Conservation (phyloP, 35 echinoderm and acorn worm genomes). For the Patiria miniata region DNA sequence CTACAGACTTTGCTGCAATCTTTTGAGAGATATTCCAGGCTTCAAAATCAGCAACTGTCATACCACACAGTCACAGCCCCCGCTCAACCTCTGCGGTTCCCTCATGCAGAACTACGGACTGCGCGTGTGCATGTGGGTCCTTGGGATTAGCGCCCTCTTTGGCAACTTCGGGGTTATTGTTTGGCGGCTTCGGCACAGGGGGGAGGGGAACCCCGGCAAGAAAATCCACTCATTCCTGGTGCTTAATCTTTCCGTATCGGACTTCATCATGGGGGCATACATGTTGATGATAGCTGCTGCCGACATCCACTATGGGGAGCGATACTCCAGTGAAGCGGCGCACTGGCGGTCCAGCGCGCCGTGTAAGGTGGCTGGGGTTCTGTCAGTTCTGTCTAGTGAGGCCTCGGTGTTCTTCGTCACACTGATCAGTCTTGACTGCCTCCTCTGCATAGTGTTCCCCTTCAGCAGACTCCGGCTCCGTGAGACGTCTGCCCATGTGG, state of each 20-base stretch:
- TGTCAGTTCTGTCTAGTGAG: constrained; percentile 27
- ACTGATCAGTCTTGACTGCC: constrained; percentile 7
- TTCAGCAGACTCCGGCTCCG: constrained; percentile 13
- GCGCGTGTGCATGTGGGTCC: constrained; percentile 64
- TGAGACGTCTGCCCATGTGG: neutral
- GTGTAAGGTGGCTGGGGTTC: constrained; percentile 2
- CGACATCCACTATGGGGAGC: neutral
- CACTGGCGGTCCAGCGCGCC: neutral
- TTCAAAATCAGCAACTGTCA: neutral
- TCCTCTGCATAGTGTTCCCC: constrained; percentile 26
- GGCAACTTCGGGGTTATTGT: constrained; percentile 68
- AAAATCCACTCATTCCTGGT: neutral
- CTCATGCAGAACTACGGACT: constrained; percentile 68
- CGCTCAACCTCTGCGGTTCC: constrained; percentile 48
- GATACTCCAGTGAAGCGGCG: neutral
- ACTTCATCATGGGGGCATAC: constrained; percentile 42
- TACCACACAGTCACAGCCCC: neutral
- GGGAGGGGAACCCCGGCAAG: constrained; percentile 9
- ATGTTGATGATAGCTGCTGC: constrained; percentile 24
- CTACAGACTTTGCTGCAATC: constrained; percentile 34
- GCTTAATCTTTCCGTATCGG: constrained; percentile 3
- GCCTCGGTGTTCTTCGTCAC: constrained; percentile 35
- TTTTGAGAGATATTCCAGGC: neutral
- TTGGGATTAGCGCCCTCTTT: constrained; percentile 63
- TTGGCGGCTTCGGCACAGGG: constrained; percentile 12